Percentiles rank a stretch among this genome's conserved stretches.
These are phyloP conservation scores for Poicephalus gulielmi DNA, from an alignment of 2,113 vertebrate species.

Conservation along the genomic window DNA sequence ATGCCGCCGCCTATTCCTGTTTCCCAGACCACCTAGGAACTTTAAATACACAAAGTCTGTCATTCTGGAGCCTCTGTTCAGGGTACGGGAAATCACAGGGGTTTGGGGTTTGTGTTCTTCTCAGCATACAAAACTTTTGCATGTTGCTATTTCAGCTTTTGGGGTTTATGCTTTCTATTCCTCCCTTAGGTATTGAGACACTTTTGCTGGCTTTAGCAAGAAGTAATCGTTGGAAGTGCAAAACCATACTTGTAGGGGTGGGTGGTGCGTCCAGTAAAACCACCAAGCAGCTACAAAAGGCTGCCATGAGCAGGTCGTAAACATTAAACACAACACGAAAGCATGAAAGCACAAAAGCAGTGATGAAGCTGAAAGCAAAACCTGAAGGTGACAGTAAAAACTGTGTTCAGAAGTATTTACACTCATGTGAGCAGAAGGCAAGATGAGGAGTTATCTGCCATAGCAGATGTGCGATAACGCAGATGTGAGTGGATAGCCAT, in stretches of 20 bases:
- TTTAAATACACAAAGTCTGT: background rate
- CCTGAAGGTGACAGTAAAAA: background rate
- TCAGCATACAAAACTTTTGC: background rate
- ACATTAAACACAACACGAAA: fast-evolving
- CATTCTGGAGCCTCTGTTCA: background rate
- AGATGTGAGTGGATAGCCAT: background rate
- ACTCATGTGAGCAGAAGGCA: fast-evolving
- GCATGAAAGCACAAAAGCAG: background rate
- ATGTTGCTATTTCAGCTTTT: background rate
- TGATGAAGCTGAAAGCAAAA: background rate
- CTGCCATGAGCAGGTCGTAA: fast-evolving
- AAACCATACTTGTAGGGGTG: fast-evolving
- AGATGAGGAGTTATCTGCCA: background rate
- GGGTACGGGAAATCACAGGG: background rate
- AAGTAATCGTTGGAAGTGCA: background rate
- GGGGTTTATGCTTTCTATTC: background rate
- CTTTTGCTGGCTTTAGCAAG: background rate
- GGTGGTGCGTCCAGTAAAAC: background rate
- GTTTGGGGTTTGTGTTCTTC: background rate
- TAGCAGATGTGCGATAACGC: fast-evolving
- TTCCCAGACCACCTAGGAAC: background rate
- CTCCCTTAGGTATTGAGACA: background rate
- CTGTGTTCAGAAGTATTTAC: background rate
- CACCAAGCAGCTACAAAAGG: fast-evolving
- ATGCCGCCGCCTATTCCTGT: fast-evolving